Percentiles rank a stretch among this genome's conserved stretches.
Conservation (phyloP, 2,888 invertebrate genomes). For the Drymonia ruficornis region DNA sequence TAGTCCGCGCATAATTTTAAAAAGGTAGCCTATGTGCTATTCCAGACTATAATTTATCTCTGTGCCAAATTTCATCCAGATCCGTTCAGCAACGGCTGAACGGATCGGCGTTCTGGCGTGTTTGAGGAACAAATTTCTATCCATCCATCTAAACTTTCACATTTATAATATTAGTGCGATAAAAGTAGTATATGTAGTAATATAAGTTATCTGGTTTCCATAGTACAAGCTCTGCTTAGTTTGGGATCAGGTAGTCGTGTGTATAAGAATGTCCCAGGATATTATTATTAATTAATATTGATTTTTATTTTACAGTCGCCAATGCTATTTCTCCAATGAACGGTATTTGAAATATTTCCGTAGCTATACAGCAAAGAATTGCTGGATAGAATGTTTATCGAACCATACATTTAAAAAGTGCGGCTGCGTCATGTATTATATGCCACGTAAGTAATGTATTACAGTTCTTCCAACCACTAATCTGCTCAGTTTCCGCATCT, state of each 20-base stretch:
- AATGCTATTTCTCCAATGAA: constrained; percentile 86
- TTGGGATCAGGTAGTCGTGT: no score
- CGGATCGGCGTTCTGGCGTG: no score
- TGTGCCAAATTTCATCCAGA: not conserved
- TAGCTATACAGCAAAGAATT: constrained; percentile 87
- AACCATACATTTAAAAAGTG: constrained; percentile 84
- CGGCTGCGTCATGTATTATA: constrained; percentile 86
- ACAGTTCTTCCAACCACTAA: no score
- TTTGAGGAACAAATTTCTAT: no score
- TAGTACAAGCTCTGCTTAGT: no score
- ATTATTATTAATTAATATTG: not conserved
- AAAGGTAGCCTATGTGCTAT: not conserved
- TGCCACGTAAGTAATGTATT: constrained; percentile 76
- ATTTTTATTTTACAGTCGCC: constrained; percentile 52
- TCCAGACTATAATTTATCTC: not conserved
- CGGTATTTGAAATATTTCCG: constrained; percentile 83
- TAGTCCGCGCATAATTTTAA: not conserved
- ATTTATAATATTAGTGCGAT: no score
- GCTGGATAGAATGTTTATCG: constrained; percentile 87
- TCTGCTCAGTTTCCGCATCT: no score
- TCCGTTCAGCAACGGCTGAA: no score
- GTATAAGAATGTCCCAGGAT: not conserved
- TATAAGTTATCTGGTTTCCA: no score
- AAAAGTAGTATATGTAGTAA: no score
- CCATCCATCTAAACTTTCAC: no score